phyloP scores from a whole-genome alignment of 30 jellyfish, hydroid and myxozoan genomes.

The Morbakka virulenta region DNA sequence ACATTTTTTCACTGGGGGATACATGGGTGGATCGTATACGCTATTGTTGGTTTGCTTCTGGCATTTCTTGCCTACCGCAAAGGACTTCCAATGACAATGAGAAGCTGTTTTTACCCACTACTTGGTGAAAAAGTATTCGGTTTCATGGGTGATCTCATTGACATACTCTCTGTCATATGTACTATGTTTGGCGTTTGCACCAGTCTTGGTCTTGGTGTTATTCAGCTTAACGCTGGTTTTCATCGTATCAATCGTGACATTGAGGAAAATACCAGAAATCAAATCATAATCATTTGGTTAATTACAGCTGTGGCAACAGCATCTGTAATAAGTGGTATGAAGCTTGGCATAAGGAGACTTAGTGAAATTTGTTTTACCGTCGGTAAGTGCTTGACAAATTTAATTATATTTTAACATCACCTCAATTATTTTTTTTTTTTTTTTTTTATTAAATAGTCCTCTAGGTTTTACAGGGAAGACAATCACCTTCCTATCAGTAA shows the following conservation, averaged over 20 bases:
- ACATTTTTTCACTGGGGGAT: slow-evolving; percentile 94
- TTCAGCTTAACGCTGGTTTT: slow-evolving; percentile 83
- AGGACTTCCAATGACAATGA: slow-evolving; percentile 92
- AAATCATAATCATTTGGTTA: slow-evolving; percentile 87
- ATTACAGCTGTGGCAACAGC: slow-evolving; percentile 92
- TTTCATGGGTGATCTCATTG: slow-evolving; percentile 76
- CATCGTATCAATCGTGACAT: slow-evolving; percentile 70
- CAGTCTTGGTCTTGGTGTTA: slow-evolving; percentile 95
- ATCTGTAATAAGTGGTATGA: slow-evolving; percentile 90
- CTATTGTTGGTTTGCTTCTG: slow-evolving; percentile 71
- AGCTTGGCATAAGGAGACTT: slow-evolving; percentile 80
- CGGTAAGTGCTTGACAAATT: too few relatives aligned
- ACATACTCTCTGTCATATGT: slow-evolving; percentile 81
- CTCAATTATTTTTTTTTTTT: too few relatives aligned
- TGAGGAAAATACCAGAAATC: slow-evolving; percentile 40
- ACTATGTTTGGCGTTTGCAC: slow-evolving; percentile 99
- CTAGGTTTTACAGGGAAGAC: too few relatives aligned
- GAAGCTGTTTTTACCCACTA: slow-evolving; percentile 91
- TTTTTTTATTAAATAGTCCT: too few relatives aligned
- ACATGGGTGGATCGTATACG: slow-evolving; percentile 93
- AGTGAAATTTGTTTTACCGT: slow-evolving; percentile 86
- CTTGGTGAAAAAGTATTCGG: slow-evolving; percentile 90
- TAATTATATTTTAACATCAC: too few relatives aligned
- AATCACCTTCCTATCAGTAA: too few relatives aligned
- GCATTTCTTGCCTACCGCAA: slow-evolving; percentile 77